A percentile compares a stretch with the other conserved stretches of the same genome.
Evolutionary conservation across 2,888 invertebrate species (phyloP).

Genomic region (Nipponacmea schrenckii): DNA sequence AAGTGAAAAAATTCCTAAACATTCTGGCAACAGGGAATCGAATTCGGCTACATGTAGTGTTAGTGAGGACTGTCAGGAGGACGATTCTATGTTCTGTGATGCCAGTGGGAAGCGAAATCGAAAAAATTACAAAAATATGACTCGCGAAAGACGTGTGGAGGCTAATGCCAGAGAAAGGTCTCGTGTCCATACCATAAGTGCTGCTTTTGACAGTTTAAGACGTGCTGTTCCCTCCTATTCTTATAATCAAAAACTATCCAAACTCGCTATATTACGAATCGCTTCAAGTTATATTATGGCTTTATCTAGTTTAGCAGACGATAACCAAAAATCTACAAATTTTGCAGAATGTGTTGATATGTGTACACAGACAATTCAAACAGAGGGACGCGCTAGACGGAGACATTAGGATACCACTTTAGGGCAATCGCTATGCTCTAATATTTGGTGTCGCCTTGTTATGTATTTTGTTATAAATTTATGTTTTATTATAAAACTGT

Average conservation of each 20-base stretch:
- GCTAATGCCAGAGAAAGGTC: slow-evolving; percentile 93
- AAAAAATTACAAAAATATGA: slow-evolving; percentile 93
- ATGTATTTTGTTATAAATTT: slow-evolving; percentile 2
- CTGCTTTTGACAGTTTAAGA: slow-evolving; percentile 90
- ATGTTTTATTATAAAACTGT: neutral
- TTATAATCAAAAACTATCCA: slow-evolving; percentile 91
- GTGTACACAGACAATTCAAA: slow-evolving; percentile 91
- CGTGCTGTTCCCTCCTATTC: slow-evolving; percentile 89
- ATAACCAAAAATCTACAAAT: slow-evolving; percentile 73
- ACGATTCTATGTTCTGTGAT: slow-evolving; percentile 22
- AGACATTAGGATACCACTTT: slow-evolving; percentile 47
- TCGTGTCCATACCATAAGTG: slow-evolving; percentile 93
- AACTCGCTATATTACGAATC: slow-evolving; percentile 89
- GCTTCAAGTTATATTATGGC: slow-evolving; percentile 94
- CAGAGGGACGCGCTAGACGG: slow-evolving; percentile 88
- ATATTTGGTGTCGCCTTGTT: neutral
- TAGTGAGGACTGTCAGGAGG: slow-evolving; percentile 5
- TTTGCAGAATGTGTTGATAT: slow-evolving; percentile 83
- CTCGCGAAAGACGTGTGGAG: slow-evolving; percentile 88
- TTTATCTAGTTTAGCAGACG: slow-evolving; percentile 81
- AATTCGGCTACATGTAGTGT: neutral
- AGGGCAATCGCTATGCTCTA: too few relatives aligned
- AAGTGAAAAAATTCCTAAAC: neutral
- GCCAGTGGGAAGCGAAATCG: slow-evolving; percentile 45
- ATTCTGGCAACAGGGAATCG: neutral